These are phyloP conservation scores for Dryomyza anilis DNA, from an alignment of 2,888 invertebrate genomes.

Conservation along the genomic window DNA sequence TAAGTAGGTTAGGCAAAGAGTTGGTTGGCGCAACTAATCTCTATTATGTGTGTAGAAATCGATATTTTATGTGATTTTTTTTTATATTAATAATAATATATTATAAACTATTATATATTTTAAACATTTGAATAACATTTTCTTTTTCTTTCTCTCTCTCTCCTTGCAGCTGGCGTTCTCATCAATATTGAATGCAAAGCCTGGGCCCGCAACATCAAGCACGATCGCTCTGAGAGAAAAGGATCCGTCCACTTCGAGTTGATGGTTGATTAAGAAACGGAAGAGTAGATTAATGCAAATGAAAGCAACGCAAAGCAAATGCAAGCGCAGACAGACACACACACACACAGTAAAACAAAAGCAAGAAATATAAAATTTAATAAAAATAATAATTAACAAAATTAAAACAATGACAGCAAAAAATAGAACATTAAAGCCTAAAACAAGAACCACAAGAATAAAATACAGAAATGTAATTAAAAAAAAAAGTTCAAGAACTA, in stretches of 20 bases:
- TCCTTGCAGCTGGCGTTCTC: slow-evolving; percentile 75
- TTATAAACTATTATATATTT: neutral
- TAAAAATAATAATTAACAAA: slow-evolving; percentile 35
- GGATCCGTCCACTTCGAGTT: slow-evolving; percentile 95
- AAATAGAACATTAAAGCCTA: slow-evolving; percentile 36
- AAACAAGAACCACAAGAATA: slow-evolving; percentile 24
- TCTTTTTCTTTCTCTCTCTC: slow-evolving; percentile 1
- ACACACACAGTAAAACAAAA: slow-evolving; percentile 27
- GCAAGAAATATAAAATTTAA: slow-evolving; percentile 32
- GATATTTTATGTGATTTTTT: no score
- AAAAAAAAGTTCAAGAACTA: slow-evolving; percentile 33
- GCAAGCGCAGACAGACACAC: slow-evolving; percentile 23
- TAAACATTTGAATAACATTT: neutral
- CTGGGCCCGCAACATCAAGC: slow-evolving; percentile 87
- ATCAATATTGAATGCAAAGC: slow-evolving; percentile 94
- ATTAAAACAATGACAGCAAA: slow-evolving; percentile 35
- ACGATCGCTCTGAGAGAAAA: slow-evolving; percentile 86
- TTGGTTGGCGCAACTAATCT: no score
- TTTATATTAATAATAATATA: no score
- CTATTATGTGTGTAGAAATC: no score
- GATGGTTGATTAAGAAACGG: slow-evolving; percentile 79
- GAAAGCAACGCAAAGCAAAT: slow-evolving; percentile 4
- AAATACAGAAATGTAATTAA: slow-evolving; percentile 28
- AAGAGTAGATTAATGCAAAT: slow-evolving; percentile 20
- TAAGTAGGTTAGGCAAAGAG: no score